phyloP scores from a whole-genome alignment of 2,113 vertebrate genomes.

The Cacatua alba region DNA sequence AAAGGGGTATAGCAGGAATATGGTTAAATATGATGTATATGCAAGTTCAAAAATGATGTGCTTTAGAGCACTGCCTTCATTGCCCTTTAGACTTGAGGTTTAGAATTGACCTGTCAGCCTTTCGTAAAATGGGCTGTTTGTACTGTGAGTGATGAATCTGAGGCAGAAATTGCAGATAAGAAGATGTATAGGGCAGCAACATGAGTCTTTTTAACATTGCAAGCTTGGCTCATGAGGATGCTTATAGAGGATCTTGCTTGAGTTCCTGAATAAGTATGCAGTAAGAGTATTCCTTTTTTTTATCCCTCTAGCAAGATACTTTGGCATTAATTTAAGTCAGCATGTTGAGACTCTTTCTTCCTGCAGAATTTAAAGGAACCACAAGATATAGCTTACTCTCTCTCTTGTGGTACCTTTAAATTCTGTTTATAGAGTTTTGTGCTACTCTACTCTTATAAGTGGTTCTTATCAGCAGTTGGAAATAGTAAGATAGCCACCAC shows the following conservation, averaged over 20 bases:
- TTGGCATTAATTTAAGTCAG: not conserved
- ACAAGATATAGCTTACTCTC: not conserved
- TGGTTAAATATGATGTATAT: not conserved
- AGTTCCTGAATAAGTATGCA: not conserved
- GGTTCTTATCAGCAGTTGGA: not conserved
- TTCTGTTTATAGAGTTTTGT: not conserved
- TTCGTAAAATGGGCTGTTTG: not conserved
- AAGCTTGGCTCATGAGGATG: not conserved
- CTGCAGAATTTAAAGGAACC: not conserved
- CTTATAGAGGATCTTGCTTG: not conserved
- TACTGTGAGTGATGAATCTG: not conserved
- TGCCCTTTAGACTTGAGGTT: not conserved
- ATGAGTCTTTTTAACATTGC: not conserved
- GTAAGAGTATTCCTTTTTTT: not conserved
- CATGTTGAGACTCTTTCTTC: not conserved
- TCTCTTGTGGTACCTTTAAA: not conserved
- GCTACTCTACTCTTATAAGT: not conserved
- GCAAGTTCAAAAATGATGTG: not conserved
- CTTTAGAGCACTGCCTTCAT: not conserved
- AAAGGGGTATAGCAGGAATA: not conserved
- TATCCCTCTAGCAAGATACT: not conserved
- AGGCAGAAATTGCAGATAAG: not conserved
- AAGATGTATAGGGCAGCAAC: not conserved
- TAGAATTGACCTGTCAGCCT: not conserved
- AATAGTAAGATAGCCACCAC: not conserved